These are phyloP conservation scores for Serilophus lunatus DNA, from an alignment of 2,113 vertebrate genomes.

Conservation along the genomic window DNA sequence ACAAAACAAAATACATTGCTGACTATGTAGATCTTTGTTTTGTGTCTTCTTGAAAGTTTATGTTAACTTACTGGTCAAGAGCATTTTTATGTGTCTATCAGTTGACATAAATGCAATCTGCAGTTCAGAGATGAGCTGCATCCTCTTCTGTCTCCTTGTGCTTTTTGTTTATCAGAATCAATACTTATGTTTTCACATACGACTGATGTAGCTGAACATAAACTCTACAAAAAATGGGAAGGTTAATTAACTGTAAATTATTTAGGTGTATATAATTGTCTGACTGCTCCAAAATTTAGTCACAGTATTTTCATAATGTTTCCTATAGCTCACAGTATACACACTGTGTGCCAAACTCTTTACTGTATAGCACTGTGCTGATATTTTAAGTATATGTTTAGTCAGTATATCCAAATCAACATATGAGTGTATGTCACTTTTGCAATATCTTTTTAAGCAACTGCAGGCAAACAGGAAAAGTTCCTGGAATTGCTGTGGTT, in stretches of 20 bases:
- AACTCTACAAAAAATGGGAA: background rate
- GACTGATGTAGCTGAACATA: background rate
- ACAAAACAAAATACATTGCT: background rate
- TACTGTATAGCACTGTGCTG: background rate
- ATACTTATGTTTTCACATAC: background rate
- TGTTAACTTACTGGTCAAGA: background rate
- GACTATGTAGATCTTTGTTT: background rate
- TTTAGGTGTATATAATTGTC: background rate
- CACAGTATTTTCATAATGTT: background rate
- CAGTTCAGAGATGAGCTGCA: background rate
- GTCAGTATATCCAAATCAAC: background rate
- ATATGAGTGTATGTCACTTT: background rate
- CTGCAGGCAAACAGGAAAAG: background rate
- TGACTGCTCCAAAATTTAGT: background rate
- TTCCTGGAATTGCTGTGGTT: background rate
- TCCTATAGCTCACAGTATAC: background rate
- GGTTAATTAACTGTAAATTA: background rate
- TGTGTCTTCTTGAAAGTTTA: background rate
- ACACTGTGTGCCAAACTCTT: background rate
- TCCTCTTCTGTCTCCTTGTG: background rate
- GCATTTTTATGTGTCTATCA: background rate
- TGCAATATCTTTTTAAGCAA: background rate
- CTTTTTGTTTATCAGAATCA: background rate
- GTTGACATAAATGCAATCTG: background rate
- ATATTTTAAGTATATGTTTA: background rate